Evolutionary conservation across 2,888 invertebrate genomes (phyloP).

Genomic region (Eilema caniola): DNA sequence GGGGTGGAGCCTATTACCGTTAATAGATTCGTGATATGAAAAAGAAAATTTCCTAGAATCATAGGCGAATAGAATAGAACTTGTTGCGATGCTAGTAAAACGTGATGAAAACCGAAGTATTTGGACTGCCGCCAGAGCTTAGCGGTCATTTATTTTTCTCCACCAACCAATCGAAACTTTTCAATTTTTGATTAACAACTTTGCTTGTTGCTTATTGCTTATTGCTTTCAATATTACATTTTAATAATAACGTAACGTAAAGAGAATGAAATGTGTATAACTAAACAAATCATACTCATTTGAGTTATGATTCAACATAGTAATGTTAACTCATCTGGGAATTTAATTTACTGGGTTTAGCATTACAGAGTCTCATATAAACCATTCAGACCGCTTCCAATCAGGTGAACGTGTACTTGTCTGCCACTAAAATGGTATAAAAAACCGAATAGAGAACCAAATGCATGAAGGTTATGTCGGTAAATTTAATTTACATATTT

Average conservation of each 20-base stretch:
- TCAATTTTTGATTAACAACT: constrained; percentile 53
- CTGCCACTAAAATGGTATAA: no score
- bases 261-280: neutral
- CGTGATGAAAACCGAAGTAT: constrained; percentile 65
- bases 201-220: no score
- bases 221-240: constrained; percentile 25
- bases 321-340: neutral
- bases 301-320: no score
- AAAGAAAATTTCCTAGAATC: constrained; percentile 50
- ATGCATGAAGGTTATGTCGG: neutral
- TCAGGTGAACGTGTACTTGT: no score
- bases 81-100: constrained; percentile 70
- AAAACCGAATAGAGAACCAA: neutral
- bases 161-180: constrained; percentile 60
- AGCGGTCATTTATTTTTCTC: constrained; percentile 60
- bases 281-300: neutral
- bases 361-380: neutral
- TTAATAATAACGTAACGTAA: constrained; percentile 15
- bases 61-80: constrained; percentile 65
- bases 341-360: neutral
- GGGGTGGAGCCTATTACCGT: no score
- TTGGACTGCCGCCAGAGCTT: constrained; percentile 68
- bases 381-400: neutral
- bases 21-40: neutral
- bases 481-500: constrained; percentile 17